Evolutionary conservation across 2,797 vertebrate genomes (phyloP), one percentile per base, ranked within the genome.

Genomic region (Cynodonichthys magdalenae): DNA sequence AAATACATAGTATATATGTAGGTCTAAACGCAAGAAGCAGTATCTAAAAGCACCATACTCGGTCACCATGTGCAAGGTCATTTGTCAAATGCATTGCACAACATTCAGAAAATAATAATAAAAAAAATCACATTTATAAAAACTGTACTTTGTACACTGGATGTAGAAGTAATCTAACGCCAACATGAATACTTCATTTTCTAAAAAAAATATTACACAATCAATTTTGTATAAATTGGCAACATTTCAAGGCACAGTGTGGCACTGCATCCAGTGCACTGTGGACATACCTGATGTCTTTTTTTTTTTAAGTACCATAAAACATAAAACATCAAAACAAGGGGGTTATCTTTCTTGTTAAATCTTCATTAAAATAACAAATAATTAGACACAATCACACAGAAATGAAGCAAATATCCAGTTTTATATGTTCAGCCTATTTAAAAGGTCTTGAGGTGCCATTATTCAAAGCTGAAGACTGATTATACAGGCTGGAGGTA

Each of bases 271-370:
- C 85, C 70, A 73, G 83, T 87, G 88, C 80, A 90, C 70, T 82
- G 81, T 85, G 74, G 89, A 92, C 91, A 93, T 92, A 91, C 91
- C 90, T 85, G 89, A 92, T 92, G 92, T 90, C 91, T 82, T 76
- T 85, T 51, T 76, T 85, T 51, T 73, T 87, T 80, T 62, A 68
- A 53, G 74, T 67, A 82, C 68, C 52, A 65, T 7, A 65, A 56
- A 27, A 56, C 62, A 63, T 74, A 79, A 81, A 79, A 80, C 54
- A 69, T 75, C 55, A 71, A 81, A 81, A 75, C 4, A 61, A 68
- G 82, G 83, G 60, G 47, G 75, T 81, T 65, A 77, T 64, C 66
- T 53, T 28, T 62, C 66, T 45, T 14, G n/a, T 39, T 27, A 79
- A 77, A 82, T 83, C 69, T 70, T 77, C 71, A 82, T 81, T 71